Evolutionary conservation across 2,888 invertebrate genomes (phyloP).

Genomic region (Tanypteryx hageni): DNA sequence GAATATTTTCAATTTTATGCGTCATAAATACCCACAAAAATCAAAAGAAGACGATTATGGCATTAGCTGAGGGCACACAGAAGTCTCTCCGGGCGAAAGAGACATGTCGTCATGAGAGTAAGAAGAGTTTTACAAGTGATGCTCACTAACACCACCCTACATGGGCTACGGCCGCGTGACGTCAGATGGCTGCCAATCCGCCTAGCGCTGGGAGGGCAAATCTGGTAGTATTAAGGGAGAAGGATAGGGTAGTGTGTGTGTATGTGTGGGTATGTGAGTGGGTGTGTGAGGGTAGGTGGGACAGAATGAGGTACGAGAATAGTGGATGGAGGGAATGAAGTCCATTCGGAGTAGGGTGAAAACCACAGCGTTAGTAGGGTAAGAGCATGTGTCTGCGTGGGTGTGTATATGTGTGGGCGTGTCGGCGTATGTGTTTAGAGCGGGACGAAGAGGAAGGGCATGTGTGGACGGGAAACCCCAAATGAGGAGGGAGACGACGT

Average conservation of each 20-base stretch:
- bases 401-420: background rate
- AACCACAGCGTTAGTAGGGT: slow-evolving; percentile 23
- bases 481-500: background rate
- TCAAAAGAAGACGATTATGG: no score
- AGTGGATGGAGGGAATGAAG: background rate
- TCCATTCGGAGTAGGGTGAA: background rate
- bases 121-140: background rate
- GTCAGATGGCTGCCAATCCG: background rate
- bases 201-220: background rate
- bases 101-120: background rate
- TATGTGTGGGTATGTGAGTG: no score
- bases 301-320: background rate
- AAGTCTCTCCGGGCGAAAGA: background rate
- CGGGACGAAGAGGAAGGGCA: background rate
- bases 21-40: no score
- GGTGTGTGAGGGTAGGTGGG: background rate
- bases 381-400: background rate
- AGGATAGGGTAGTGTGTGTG: no score
- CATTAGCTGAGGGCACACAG: background rate
- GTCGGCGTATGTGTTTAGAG: background rate
- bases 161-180: background rate
- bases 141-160: background rate
- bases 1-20: no score
- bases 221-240: background rate
- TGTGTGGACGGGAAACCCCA: background rate